These are phyloP conservation scores for Dorcus hopei DNA, from an alignment of 2,888 invertebrate species.

Conservation along the genomic window DNA sequence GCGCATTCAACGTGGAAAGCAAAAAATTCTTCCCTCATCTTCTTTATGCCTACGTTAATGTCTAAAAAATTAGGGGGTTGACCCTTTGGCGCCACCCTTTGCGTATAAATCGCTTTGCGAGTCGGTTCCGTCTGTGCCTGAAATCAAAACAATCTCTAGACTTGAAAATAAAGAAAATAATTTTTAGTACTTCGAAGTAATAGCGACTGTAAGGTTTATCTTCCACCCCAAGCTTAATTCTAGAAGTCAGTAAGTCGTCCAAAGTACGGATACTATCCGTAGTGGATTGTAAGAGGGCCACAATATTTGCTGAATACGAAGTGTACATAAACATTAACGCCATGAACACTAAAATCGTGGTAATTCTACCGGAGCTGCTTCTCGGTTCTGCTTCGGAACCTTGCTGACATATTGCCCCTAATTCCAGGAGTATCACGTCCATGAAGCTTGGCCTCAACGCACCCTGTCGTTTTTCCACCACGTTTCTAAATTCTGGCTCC, in stretches of 20 bases:
- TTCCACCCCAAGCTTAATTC: conserved; percentile 60
- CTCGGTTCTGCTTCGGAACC: conserved; percentile 48
- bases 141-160: conserved; percentile 6
- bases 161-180: neutral
- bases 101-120: conserved; percentile 59
- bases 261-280: conserved; percentile 56
- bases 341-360: conserved; percentile 36
- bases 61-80: conserved; percentile 56
- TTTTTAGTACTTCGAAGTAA: conserved; percentile 58
- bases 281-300: conserved; percentile 63
- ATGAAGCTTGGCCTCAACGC: conserved; percentile 30
- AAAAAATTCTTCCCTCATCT: conserved; percentile 59
- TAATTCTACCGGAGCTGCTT: conserved; percentile 49
- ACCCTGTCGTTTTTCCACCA: neutral
- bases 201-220: conserved; percentile 56
- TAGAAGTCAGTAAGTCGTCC: conserved; percentile 55
- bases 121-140: conserved; percentile 62
- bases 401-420: conserved; percentile 53
- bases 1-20: conserved; percentile 68
- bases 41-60: conserved; percentile 59
- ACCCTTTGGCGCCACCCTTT: conserved; percentile 60
- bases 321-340: conserved; percentile 59
- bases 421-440: conserved; percentile 44
- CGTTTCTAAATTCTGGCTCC: conserved; percentile 27
- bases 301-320: conserved; percentile 66